phyloP scores from a whole-genome alignment of 2,888 invertebrate genomes.

The Drosophila paramelanica region DNA sequence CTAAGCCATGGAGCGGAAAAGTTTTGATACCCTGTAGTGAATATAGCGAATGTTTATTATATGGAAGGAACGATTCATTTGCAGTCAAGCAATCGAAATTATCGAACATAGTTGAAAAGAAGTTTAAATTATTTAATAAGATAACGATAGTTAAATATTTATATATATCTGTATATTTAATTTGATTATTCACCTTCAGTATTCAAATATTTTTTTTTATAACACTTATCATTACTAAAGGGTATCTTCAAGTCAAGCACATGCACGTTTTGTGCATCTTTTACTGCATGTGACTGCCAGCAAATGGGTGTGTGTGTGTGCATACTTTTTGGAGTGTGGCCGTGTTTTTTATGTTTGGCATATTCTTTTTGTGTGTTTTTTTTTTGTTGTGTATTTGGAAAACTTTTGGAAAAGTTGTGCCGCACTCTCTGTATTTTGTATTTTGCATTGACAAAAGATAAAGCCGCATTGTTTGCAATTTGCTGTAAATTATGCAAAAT shows the following conservation, averaged over 20 bases:
- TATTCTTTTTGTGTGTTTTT: slow-evolving; percentile 42
- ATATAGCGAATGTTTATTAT: not conserved
- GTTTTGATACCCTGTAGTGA: slow-evolving; percentile 47
- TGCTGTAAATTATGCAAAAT: slow-evolving; percentile 61
- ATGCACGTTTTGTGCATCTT: not conserved
- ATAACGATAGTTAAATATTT: no score
- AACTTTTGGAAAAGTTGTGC: slow-evolving; percentile 61
- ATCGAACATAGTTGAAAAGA: no score
- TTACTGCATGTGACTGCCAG: slow-evolving; percentile 66
- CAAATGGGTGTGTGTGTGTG: slow-evolving; percentile 43
- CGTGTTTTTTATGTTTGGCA: slow-evolving; percentile 43
- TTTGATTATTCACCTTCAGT: not conserved
- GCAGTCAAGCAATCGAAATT: no score
- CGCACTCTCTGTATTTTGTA: slow-evolving; percentile 28
- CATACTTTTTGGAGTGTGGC: slow-evolving; percentile 21
- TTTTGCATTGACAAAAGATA: slow-evolving; percentile 57
- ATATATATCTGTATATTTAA: no score
- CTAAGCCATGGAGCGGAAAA: slow-evolving; percentile 43
- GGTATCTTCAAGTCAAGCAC: slow-evolving; percentile 22
- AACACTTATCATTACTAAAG: not conserved
- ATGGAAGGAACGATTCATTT: no score
- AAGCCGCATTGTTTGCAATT: slow-evolving; percentile 60
- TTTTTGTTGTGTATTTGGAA: slow-evolving; percentile 18
- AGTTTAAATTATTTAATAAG: no score
- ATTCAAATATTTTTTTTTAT: not conserved